Conservation (phyloP, 2,113 vertebrate species). For the Oceanites oceanicus region DNA sequence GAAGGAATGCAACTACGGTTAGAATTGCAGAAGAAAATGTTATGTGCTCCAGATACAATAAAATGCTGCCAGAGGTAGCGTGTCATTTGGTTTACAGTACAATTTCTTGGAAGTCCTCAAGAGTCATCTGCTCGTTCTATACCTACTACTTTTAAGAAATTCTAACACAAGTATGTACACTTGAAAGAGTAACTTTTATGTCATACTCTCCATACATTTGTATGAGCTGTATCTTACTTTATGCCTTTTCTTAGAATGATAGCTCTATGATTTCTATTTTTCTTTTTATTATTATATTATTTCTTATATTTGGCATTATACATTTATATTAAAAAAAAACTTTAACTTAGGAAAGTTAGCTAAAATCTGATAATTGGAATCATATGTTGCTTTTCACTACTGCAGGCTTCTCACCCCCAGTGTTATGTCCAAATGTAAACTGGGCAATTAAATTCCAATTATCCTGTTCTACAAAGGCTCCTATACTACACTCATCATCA, state of each 20-base stretch:
- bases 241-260: background rate
- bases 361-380: conserved; percentile 9
- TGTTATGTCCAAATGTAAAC: background rate
- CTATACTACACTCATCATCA: background rate
- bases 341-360: background rate
- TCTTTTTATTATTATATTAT: background rate
- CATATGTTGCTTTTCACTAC: background rate
- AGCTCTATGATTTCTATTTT: background rate
- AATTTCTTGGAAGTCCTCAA: background rate
- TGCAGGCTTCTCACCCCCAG: background rate
- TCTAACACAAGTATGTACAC: background rate
- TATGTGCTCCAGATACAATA: background rate
- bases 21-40: background rate
- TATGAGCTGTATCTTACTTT: background rate
- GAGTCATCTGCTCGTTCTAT: background rate
- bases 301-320: background rate
- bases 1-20: background rate
- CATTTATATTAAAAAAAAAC: background rate
- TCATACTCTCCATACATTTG: background rate
- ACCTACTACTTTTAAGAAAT: background rate
- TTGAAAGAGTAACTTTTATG: background rate
- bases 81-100: background rate
- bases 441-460: background rate
- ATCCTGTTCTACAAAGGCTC: background rate
- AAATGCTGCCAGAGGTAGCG: background rate